Percentiles rank a stretch among this genome's conserved stretches.
phyloP scores from a whole-genome alignment of 2,888 invertebrate species.

The Drosophila mimetica region DNA sequence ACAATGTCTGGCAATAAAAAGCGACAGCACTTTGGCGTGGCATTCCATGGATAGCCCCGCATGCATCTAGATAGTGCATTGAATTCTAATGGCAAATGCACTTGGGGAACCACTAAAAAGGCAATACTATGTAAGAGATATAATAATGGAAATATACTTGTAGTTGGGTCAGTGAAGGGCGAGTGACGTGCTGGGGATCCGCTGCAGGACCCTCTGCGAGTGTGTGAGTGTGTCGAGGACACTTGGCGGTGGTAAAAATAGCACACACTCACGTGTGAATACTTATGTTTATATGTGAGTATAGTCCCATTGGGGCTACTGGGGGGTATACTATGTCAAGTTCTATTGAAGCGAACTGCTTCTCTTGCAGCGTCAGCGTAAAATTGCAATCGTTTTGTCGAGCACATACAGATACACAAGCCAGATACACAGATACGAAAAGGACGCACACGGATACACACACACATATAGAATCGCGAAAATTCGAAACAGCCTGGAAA shows the following conservation, averaged over 20 bases:
- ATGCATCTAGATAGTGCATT: conserved; percentile 27
- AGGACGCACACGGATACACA: conserved; percentile 21
- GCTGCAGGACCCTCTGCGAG: conserved; percentile 17
- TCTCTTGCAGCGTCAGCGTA: conserved; percentile 70
- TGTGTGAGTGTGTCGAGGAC: conserved; percentile 62
- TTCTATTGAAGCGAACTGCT: conserved; percentile 62
- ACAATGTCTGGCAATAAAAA: neutral
- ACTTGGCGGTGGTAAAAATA: conserved; percentile 57
- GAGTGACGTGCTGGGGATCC: conserved; percentile 9
- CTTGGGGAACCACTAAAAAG: conserved; percentile 1
- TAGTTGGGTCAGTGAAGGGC: conserved; percentile 25
- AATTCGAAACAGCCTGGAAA: conserved; percentile 40
- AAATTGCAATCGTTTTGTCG: conserved; percentile 57
- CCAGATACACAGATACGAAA: conserved; percentile 38
- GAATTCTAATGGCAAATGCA: conserved; percentile 23
- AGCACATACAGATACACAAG: conserved; percentile 53
- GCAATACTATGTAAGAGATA: conserved; percentile 1
- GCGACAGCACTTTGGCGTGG: neutral
- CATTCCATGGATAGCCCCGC: neutral
- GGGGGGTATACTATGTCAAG: conserved; percentile 46
- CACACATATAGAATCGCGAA: conserved; percentile 20
- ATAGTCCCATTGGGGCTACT: conserved; percentile 7
- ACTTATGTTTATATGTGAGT: neutral
- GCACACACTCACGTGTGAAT: conserved; percentile 17
- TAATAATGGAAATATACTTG: conserved; percentile 12